phyloP scores from a whole-genome alignment of 2,888 invertebrate species.

The Lithophane leautieri region DNA sequence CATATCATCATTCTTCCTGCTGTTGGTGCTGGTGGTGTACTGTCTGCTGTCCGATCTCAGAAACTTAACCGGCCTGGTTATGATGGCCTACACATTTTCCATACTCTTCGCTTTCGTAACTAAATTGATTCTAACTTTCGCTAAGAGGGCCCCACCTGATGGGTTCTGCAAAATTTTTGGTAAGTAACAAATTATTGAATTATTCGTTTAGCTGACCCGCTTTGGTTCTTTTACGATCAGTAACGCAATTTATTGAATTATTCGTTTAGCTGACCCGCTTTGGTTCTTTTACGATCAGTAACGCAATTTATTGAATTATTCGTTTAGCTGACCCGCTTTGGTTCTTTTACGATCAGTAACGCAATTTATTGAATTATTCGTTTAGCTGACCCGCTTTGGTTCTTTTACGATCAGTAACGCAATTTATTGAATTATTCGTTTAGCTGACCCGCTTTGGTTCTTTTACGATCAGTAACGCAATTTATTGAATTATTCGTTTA shows the following conservation, averaged over 20 bases:
- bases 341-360: background rate
- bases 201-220: background rate
- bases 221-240: background rate
- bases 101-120: constrained; percentile 13
- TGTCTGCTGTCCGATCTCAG: constrained; percentile 68
- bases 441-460: too few species aligned
- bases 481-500: background rate
- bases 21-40: constrained; percentile 73
- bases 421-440: background rate
- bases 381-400: background rate
- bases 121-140: background rate
- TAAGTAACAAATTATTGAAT: constrained; percentile 21
- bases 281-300: background rate
- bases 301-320: background rate
- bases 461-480: too few species aligned
- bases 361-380: background rate
- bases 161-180: constrained; percentile 8
- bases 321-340: background rate
- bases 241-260: background rate
- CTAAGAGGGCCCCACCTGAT: rapidly evolving
- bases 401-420: background rate
- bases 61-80: constrained; percentile 29
- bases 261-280: background rate
- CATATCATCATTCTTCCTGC: constrained; percentile 72
- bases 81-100: constrained; percentile 42